Evolutionary conservation across 64 coral and sea anemone species (phyloP), one percentile per base, ranked within the genome.

Genomic region (Montipora foliosa): DNA sequence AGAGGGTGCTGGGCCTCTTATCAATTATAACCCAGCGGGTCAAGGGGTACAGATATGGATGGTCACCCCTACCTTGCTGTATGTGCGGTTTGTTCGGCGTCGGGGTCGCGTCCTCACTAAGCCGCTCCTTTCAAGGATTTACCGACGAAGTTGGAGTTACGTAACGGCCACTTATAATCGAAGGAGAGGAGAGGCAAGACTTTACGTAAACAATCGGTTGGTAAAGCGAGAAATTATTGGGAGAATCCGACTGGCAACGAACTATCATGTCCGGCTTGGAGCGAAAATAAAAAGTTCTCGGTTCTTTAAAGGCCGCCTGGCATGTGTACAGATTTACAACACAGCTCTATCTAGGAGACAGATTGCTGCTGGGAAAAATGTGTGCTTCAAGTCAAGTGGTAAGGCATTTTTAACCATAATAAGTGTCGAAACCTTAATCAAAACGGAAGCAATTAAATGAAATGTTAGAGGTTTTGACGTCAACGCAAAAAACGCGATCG

Each of bases 291-390:
- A 59, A 4, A 84, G 91, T 53, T 0, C 0, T 8, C 81, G 95
- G 24, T 78, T 22, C 46, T 97, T 95, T 45, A 95, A 94, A 62
- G 96, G 96, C n/a, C 90, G 90, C 24, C 66, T 97, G 14, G 83
- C 96, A 12, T 97, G 96, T 60, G n/a, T 97, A 3, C 96, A 97
- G 44, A 62, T 97, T 52, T 97, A 92, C 45, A 97, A 97, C 48
- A 92, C 50, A 55, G 89, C 96, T 51, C 84, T 97, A 9, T 88
- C 77, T 19, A 22, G 76, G 47, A 70, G 89, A 46, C 93, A 89
- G 47, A 85, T 97, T n/a, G 70, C 73, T 5, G 76, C 57, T 15
- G 79, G 79, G 8, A 80, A 89, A 49, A 87, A 88, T n/a, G 87
- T 79, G 47, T 97, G 96, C 74, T 97, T 95, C 83, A 91, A 71